These are phyloP conservation scores for Parotocinclus haroldoi DNA, from an alignment of 2,797 vertebrate species.

Conservation along the genomic window DNA sequence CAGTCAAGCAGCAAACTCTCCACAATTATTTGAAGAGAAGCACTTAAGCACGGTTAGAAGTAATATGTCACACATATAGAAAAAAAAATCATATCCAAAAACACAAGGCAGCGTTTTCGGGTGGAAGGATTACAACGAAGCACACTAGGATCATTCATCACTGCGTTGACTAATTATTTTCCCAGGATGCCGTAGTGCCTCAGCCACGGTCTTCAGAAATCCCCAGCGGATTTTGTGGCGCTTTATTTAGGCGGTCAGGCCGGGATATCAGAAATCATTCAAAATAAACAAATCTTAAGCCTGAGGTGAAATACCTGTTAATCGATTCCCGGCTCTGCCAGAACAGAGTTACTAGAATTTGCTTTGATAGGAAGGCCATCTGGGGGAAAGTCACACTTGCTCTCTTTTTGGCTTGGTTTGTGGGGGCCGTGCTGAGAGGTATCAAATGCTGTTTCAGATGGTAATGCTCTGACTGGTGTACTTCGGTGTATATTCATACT, in stretches of 20 bases:
- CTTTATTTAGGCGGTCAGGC: slow-evolving; percentile 55
- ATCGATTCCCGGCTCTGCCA: slow-evolving; percentile 46
- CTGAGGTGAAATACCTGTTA: slow-evolving; percentile 56
- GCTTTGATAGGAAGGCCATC: slow-evolving; percentile 49
- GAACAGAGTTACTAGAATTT: slow-evolving; percentile 48
- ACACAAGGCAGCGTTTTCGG: slow-evolving; percentile 51
- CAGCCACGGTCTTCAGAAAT: slow-evolving; percentile 58
- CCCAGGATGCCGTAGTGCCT: slow-evolving; percentile 60
- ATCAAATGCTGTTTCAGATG: slow-evolving; percentile 26
- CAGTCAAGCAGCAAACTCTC: too few relatives aligned
- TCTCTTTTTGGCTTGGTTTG: slow-evolving; percentile 11
- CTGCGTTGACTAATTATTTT: slow-evolving; percentile 66
- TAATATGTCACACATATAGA: slow-evolving; percentile 68
- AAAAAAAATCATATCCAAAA: slow-evolving; percentile 67
- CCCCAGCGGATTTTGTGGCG: slow-evolving; percentile 29
- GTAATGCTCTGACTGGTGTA: too few relatives aligned
- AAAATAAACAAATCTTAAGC: slow-evolving; percentile 65
- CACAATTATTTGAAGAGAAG: neutral
- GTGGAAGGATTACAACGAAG: slow-evolving; percentile 61
- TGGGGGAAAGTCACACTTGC: neutral
- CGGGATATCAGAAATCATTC: slow-evolving; percentile 66
- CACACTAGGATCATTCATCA: slow-evolving; percentile 58
- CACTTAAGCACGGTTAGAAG: slow-evolving; percentile 37
- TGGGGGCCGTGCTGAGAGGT: slow-evolving; percentile 37
- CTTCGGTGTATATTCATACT: too few relatives aligned